Evolutionary conservation across 2,113 vertebrate species (phyloP).

Genomic region (Larimichthys crocea): DNA sequence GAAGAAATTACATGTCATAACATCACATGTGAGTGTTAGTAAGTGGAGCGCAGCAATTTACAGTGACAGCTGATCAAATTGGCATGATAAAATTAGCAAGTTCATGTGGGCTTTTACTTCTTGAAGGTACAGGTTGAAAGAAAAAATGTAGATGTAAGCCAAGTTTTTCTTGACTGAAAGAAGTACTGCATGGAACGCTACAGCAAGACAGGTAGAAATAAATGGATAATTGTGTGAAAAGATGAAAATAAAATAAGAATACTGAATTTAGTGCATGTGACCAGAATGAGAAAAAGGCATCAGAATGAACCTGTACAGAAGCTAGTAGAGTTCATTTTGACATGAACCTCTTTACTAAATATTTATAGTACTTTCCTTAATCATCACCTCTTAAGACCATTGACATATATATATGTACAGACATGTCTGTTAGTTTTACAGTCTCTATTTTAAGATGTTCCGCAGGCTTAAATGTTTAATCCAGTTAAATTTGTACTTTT

Average conservation of each 20-base stretch:
- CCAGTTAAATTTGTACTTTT: conserved; percentile 59
- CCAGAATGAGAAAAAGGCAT: neutral
- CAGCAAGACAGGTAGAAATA: neutral
- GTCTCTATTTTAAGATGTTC: conserved; percentile 42
- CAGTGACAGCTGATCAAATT: too few species aligned
- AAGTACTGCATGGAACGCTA: too few species aligned
- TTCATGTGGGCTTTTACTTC: neutral
- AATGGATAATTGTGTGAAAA: neutral
- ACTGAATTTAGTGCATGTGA: neutral
- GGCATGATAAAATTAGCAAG: too few species aligned
- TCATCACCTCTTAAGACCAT: neutral
- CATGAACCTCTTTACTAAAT: neutral
- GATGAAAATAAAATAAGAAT: neutral
- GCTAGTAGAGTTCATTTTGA: neutral
- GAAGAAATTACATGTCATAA: neutral
- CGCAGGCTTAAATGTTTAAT: conserved; percentile 52
- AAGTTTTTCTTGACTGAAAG: too few species aligned
- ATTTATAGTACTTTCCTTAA: neutral
- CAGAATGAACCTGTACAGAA: too few species aligned
- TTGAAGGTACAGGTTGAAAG: neutral
- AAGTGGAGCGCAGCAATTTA: too few species aligned
- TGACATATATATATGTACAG: neutral
- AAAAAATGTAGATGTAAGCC: neutral
- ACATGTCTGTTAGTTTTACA: conserved; percentile 14
- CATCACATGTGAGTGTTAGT: too few species aligned